Base-by-base conservation (phyloP, 2,888 invertebrate species). In the Lampropteryx suffumata region DNA sequence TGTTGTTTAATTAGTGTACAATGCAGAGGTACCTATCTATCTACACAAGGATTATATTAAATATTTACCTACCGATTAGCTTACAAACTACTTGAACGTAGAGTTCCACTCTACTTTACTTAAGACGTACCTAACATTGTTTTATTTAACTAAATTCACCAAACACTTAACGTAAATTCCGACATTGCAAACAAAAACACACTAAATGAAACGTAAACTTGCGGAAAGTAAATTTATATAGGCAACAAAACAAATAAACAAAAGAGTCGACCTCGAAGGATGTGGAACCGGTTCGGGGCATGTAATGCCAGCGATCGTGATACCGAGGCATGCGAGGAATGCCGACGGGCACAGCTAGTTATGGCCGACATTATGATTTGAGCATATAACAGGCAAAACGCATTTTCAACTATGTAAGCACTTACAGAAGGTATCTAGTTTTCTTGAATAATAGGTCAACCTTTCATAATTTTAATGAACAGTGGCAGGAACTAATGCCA, bases 281-380 rank as follows among this genome's bases (percentile, higher is more conserved):
- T 74, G 76, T 68, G 55, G 68, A 79, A 84, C 83, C 80, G 82
- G 82, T 83, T 67, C 51, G 55, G 24, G 13, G 27, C 61, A 67
- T 47, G 42, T 52, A 56, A 50, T 56, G 55, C 53, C 56, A 66
- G 68, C 33, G 21, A 50, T 69, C 67, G 63, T 64, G 72, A 72
- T 67, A 70, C 66, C 51, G 59, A 41, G 73, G 75, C 62, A 71
- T 67, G 64, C 65, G 57, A 61, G 65, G 75, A 69, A 75, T 75
- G 75, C 67, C 57, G 65, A 46, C 69, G 57, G 64, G 61, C 62
- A 64, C 62, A 64, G 63, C 64, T 66, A 64, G 53, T 29, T 50
- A 40, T 34, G 46, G 39, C 42, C 46, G 54, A 37, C 50, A 50
- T 58, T 60, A 55, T 43, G 51, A 60, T 60, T 55, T 28, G 36